Base-by-base conservation (phyloP, 2,888 invertebrate species). In the Drosophila buzzatii region DNA sequence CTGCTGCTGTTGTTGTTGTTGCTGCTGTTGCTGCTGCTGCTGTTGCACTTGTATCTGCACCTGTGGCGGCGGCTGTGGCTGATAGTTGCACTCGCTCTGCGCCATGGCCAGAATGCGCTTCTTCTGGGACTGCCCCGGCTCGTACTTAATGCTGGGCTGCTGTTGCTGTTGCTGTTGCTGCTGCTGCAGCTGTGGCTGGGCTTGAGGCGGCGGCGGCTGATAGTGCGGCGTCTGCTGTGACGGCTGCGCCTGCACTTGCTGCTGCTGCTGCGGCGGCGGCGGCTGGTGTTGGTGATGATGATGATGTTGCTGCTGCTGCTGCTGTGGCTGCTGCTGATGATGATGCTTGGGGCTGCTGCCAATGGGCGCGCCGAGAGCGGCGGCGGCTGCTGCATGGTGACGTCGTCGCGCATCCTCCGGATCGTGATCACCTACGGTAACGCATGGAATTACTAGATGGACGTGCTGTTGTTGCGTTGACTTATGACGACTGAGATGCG, bases 31-130 rank as follows among this genome's bases (percentile, higher is more conserved):
- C 33, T 62, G 73, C 51, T 71, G 71, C 33, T 67, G 65, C 45
- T 66, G 66, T 56, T 70, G 82, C 33, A 77, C 62, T 59, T 85
- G 73, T 20, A 61, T 58, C 39, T 77, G 73, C 27, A 58, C 57
- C 49, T 65, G 77, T 58, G 62, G 73, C 56, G 80, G 86, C 42
- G 96, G 95, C 49, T 80, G 41, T 8, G 96, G 95, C 82, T 95
- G 95, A 90, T 95, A 93, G 92, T 94, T 94, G 88, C 95, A 96
- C 86, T 96, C 96, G 20, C 95, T 96, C 91, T 97, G 97, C 63
- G 97, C 97, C 93, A 98, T 97, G 61, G 97, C 97, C 74, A 98
- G 93, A 61, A 98, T 94, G 35, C 98, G 95, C 92, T 98, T 98
- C 95, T 98, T 98, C 93, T 98, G 97, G 60, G 97, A 97, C 92